Evolutionary conservation across 2,888 invertebrate species (phyloP), one percentile per base, ranked within the genome.

Genomic region (Ormyrus labotus): DNA sequence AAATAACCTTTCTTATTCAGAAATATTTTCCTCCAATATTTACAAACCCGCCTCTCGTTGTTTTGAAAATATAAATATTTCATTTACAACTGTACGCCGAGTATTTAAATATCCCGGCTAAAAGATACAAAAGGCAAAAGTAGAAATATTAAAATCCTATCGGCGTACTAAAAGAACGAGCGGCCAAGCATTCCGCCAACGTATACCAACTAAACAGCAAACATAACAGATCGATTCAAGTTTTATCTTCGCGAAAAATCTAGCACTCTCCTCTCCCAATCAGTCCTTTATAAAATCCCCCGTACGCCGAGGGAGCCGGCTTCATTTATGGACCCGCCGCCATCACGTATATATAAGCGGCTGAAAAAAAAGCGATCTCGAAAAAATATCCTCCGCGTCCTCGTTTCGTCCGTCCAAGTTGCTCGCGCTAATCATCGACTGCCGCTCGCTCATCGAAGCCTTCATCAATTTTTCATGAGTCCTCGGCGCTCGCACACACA

Each of bases 391-490:
- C 60, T n/a, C 60, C 9, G 67, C 68, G 68, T 72, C 50, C 72
- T 72, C 68, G 61, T 67, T 78, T 71, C 58, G 13, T 19, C 57
- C 71, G 47, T 65, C 71, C 34, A 45, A 64, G 13, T 19, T 9
- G 58, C 10, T 47, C 58, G 61, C 77, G 64, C 61, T 80, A 81
- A 83, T 83, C 82, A 67, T 81, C 77, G 69, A 51, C 77, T 70
- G 55, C 11, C 6, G 57, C 10, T 50, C 57, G 55, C 58, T 65
- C 64, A 65, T 69, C 73, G 74, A 74, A 78, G 81, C 81, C 83
- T 82, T 75, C 82, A 83, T 83, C 83, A 83, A 84, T 84, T 83
- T 85, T 84, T 84, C 82, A 83, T 75, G 82, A 74, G 73, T 68
- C 69, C 57, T 48, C 67, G 53, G 48, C 19, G 51, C 55, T 34